Percentiles rank a stretch among this genome's conserved stretches.
These are phyloP conservation scores for Cynoglossus semilaevis DNA, from an alignment of 2,113 vertebrate genomes.

Conservation along the genomic window DNA sequence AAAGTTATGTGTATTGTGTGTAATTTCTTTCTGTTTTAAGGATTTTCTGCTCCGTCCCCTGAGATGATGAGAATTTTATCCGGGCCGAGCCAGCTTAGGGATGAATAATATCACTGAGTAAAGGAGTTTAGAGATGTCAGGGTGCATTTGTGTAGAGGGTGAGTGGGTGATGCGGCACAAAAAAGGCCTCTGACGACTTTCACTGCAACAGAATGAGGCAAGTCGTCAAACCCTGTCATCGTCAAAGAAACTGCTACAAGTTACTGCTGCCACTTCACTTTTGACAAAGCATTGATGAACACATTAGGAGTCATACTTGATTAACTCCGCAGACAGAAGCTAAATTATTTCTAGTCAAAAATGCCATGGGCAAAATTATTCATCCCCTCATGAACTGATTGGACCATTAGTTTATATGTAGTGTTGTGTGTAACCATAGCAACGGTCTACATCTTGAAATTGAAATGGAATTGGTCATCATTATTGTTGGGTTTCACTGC, in stretches of 20 bases:
- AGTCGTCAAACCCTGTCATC: conserved; percentile 15
- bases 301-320: no score
- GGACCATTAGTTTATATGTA: no score
- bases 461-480: no score
- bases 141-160: conserved; percentile 27
- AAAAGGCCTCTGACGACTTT: neutral
- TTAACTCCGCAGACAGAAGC: no score
- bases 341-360: no score
- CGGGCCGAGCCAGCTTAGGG: conserved; percentile 23
- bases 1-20: conserved; percentile 7
- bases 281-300: no score
- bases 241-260: conserved; percentile 5
- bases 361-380: no score
- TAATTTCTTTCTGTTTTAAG: neutral
- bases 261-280: conserved; percentile 3
- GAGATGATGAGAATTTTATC: conserved; percentile 23
- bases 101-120: conserved; percentile 23
- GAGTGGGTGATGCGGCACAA: neutral
- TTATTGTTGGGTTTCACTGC: no score
- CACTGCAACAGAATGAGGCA: neutral
- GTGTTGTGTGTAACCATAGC: no score
- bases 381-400: no score
- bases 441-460: no score
- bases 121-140: conserved; percentile 22
- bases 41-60: conserved; percentile 3